Base-by-base conservation (phyloP, 2,888 invertebrate genomes). In the Folsomia candida region DNA sequence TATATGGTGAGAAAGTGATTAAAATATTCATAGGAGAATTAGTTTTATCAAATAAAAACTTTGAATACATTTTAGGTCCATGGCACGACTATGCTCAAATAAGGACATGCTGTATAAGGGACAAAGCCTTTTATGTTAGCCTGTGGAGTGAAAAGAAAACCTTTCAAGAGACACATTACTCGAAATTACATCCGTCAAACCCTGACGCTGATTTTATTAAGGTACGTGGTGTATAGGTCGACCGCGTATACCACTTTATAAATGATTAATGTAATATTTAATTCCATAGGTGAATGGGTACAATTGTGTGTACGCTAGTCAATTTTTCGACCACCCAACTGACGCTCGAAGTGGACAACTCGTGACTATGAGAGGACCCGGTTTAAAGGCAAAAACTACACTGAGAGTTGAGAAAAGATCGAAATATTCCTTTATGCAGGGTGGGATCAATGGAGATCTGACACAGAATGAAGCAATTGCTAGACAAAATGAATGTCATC, bases 401-500 rank as follows among this genome's bases (percentile, higher is more conserved):
- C 47, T 70, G 2, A 47, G 47, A 28, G 66, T 70, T 0, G 51
- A 60, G n/a, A 70, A 61, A n/a, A 61, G 29, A 14, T 29, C 61
- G 0, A 54, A 60, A 1, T 70, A 70, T 25, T 6, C 60, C 3
- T 6, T 22, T n/a, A 59, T 70, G 60, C 70, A 70, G 28, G 65
- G 61, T 54, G 70, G 58, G 11, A 60, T 70, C 1, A 59, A 66
- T 20, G 70, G 66, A 1, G 18, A 29, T 4, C n/a, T 29, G 25
- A 54, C 54, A 9, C 51, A 58, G 1, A 72, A 72, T 57, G 64
- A 72, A 54, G 69, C 66, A 9, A 26, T 72, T 6, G 64, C 69
- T 3, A 29, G 68, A 18, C 72, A 72, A 24, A 57, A 63, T 58
- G 69, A 69, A 54, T 72, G 72, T 62, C 65, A 69, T 59, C 58